phyloP scores from a whole-genome alignment of 1,140 invertebrate species.

The Helicoverpa armigera region DNA sequence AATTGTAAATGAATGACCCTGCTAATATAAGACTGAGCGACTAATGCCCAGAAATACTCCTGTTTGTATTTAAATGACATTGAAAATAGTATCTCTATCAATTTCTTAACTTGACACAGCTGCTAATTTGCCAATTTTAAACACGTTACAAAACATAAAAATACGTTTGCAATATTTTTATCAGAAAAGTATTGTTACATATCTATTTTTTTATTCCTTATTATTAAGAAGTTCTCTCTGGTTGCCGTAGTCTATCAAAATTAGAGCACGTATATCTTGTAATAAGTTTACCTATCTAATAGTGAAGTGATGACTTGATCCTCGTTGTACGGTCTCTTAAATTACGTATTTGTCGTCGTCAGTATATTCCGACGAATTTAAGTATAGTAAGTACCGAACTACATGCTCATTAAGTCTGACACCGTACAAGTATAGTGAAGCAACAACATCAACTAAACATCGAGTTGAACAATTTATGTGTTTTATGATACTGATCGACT shows the following conservation, averaged over 20 bases:
- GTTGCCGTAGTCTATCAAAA: slow-evolving; percentile 33
- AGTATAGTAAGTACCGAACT: slow-evolving; percentile 57
- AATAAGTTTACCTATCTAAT: slow-evolving; percentile 39
- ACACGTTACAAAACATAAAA: slow-evolving; percentile 41
- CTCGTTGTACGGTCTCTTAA: slow-evolving; percentile 60
- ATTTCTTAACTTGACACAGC: slow-evolving; percentile 21
- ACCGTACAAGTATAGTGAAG: slow-evolving; percentile 75
- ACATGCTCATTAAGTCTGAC: slow-evolving; percentile 71
- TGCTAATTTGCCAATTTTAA: slow-evolving; percentile 30
- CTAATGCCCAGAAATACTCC: neutral
- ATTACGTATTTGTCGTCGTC: slow-evolving; percentile 57
- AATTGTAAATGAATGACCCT: slow-evolving; percentile 9
- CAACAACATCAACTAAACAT: slow-evolving; percentile 83
- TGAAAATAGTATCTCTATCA: slow-evolving; percentile 28
- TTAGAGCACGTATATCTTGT: slow-evolving; percentile 2
- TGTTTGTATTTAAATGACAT: slow-evolving; percentile 8
- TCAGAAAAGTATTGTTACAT: slow-evolving; percentile 29
- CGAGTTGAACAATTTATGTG: slow-evolving; percentile 63
- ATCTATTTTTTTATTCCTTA: slow-evolving; percentile 22
- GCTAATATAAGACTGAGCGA: neutral
- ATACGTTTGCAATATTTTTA: slow-evolving; percentile 33
- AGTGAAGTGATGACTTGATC: slow-evolving; percentile 40
- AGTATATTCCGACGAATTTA: slow-evolving; percentile 20
- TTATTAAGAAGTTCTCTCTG: slow-evolving; percentile 36
- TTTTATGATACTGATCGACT: slow-evolving; percentile 3